Evolutionary conservation across 2,113 vertebrate genomes (phyloP).

Genomic region (Pagrus major): DNA sequence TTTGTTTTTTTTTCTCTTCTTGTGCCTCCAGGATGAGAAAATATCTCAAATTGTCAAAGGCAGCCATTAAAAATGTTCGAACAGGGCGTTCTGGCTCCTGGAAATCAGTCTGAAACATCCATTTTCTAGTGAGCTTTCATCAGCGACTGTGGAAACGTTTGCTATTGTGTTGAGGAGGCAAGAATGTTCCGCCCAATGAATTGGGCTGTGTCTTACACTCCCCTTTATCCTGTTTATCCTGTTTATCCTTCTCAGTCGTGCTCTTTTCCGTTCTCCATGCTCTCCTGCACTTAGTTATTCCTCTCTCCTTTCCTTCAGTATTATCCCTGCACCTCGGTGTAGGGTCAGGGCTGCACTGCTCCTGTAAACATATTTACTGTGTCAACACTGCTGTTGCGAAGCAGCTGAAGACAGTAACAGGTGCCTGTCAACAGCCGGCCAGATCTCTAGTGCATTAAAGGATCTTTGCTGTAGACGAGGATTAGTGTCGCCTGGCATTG

Average conservation of each 20-base stretch:
- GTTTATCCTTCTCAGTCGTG: constrained; percentile 53
- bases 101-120: constrained; percentile 47
- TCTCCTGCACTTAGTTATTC: constrained; percentile 47
- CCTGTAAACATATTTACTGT: constrained; percentile 80
- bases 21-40: constrained; percentile 45
- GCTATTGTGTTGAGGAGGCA: constrained; percentile 34
- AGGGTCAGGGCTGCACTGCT: constrained; percentile 66
- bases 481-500: constrained; percentile 84
- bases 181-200: constrained; percentile 56
- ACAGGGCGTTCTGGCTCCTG: constrained; percentile 7
- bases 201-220: constrained; percentile 52
- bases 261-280: constrained; percentile 44
- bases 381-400: constrained; percentile 79
- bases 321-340: constrained; percentile 56
- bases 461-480: constrained; percentile 82
- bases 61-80: constrained; percentile 40
- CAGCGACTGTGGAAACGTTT: constrained; percentile 51
- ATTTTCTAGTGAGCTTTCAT: constrained; percentile 46
- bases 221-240: constrained; percentile 65
- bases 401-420: constrained; percentile 82
- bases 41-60: constrained; percentile 51
- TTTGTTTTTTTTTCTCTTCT: not conserved
- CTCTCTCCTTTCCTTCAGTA: constrained; percentile 39
- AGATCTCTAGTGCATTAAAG: constrained; percentile 83
- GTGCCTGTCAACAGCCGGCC: constrained; percentile 82